Base-by-base conservation (phyloP, 2,888 invertebrate species). In the Pristionchus mayeri region DNA sequence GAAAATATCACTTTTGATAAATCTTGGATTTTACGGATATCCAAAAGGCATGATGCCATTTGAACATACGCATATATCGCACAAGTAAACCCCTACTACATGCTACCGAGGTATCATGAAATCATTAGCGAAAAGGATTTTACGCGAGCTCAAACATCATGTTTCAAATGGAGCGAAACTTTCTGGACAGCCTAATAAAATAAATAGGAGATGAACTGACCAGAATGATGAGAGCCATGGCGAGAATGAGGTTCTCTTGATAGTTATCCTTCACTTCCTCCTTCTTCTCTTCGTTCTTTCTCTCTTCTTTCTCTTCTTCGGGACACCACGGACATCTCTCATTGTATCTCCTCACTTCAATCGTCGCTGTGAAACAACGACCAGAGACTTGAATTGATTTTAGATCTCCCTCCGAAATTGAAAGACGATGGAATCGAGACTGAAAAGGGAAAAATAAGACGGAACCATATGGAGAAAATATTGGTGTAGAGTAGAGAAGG, bases 381-480 rank as follows among this genome's bases (percentile, higher is more conserved):
- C 67, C 67, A 21, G 18, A 67, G 11, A 67, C 37, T 37, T 67
- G 40, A 67, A 67, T 67, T 0, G 67, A 1, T n/a, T 67, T 67
- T 18, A n/a, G 11, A 67, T 67, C 67, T 34, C 67, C 40, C 21
- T 67, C 67, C 13, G 67, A 67, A 21, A 67, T 34, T 21, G 67
- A 67, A 67, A 67, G 37, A 21, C 67, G 67, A 67, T 27, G 67
- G 37, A 67, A 67, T 67, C 67, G 67, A 34, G 67, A 21, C 67
- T 67, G 67, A 40, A 40, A 40, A 13, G 18, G 4, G n/a, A n/a
- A n/a, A n/a, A n/a, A n/a, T n/a, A n/a, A n/a, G n/a, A n/a, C n/a
- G n/a, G n/a, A n/a, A n/a, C n/a, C n/a, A n/a, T n/a, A n/a, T n/a
- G n/a, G n/a, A n/a, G n/a, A n/a, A n/a, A 52, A 52, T 13, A 52